Conservation (phyloP, 2,888 invertebrate species). For the Ischnura elegans region DNA sequence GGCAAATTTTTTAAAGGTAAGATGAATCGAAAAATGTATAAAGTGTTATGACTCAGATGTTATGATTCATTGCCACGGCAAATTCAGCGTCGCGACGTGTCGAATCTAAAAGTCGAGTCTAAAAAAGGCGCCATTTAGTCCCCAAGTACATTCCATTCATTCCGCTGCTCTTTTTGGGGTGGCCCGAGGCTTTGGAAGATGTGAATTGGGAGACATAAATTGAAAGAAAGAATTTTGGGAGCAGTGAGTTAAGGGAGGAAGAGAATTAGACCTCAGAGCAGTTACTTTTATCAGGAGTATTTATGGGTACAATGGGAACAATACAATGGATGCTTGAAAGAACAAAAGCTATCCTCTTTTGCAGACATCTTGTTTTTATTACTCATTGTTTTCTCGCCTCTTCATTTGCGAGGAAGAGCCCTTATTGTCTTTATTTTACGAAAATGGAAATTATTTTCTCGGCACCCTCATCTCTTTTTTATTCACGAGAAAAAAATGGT, state of each 20-base stretch:
- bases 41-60: neutral
- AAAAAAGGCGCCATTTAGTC: neutral
- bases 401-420: neutral
- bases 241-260: neutral
- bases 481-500: neutral
- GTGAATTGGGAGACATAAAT: neutral
- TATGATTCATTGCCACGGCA: neutral
- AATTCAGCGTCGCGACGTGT: neutral
- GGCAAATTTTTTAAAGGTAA: no score
- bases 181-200: neutral
- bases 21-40: neutral
- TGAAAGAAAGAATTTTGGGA: neutral
- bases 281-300: constrained; percentile 23
- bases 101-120: no score
- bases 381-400: neutral
- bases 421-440: neutral
- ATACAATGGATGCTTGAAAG: neutral
- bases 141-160: neutral
- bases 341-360: neutral
- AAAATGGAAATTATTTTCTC: constrained; percentile 4
- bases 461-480: neutral
- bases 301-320: neutral
- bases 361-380: neutral
- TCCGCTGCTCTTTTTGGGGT: neutral
- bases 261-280: neutral